phyloP scores from a whole-genome alignment of 1,140 invertebrate species.

The Drosophila nigrodunni region DNA sequence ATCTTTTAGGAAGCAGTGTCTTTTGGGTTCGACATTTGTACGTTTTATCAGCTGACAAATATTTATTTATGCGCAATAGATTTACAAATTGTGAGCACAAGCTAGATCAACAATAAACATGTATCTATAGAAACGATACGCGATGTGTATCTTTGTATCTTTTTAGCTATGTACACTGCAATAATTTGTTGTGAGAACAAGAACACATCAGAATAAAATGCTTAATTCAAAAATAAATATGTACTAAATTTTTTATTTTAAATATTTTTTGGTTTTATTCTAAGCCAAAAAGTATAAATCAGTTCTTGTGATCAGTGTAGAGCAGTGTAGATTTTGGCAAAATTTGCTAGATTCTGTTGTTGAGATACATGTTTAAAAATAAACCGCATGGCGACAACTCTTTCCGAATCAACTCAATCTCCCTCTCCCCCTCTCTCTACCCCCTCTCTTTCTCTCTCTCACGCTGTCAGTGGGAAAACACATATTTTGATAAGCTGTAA shows the following conservation, averaged over 20 bases:
- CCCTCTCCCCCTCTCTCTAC: background rate
- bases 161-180: background rate
- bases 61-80: slow-evolving; percentile 35
- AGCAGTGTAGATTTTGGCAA: slow-evolving; percentile 9
- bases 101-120: slow-evolving; percentile 32
- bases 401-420: slow-evolving; percentile 26
- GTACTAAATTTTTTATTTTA: too few species aligned
- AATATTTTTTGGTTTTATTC: too few species aligned
- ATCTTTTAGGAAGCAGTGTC: too few species aligned
- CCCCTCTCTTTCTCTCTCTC: background rate
- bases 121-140: slow-evolving; percentile 5
- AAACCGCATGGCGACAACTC: slow-evolving; percentile 43
- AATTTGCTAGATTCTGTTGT: slow-evolving; percentile 10
- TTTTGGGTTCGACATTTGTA: slow-evolving; percentile 1
- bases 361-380: slow-evolving; percentile 31
- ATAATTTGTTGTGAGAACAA: too few species aligned
- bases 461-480: background rate
- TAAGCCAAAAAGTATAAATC: too few species aligned
- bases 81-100: slow-evolving; percentile 22
- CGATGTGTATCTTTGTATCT: slow-evolving; percentile 1
- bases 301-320: too few species aligned
- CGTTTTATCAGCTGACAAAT: slow-evolving; percentile 25
- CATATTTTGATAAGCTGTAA: slow-evolving; percentile 54
- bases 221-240: too few species aligned
- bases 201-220: too few species aligned